A percentile compares a stretch with the other conserved stretches of the same genome.
These are phyloP conservation scores for Microdon myrmicae DNA, from an alignment of 2,888 invertebrate species.

Conservation along the genomic window DNA sequence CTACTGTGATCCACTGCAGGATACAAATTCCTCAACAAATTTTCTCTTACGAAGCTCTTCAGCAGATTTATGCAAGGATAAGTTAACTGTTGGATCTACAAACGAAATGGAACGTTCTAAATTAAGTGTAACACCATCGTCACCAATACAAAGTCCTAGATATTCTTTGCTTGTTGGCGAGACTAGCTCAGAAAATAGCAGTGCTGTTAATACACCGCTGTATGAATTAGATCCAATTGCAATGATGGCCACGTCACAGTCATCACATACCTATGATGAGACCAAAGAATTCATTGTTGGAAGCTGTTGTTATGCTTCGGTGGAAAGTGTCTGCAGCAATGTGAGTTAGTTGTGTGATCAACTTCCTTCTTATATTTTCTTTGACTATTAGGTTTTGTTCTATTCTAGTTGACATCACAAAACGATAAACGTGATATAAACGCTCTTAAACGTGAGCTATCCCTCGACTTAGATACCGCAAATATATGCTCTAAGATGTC, in stretches of 20 bases:
- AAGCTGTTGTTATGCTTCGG: slow-evolving; percentile 59
- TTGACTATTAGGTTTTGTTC: slow-evolving; percentile 13
- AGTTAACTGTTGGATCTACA: slow-evolving; percentile 37
- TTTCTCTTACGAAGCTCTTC: slow-evolving; percentile 57
- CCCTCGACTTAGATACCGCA: slow-evolving; percentile 62
- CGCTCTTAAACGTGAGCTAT: slow-evolving; percentile 65
- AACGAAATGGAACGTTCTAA: slow-evolving; percentile 60
- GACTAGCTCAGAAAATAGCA: slow-evolving; percentile 66
- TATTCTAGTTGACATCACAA: slow-evolving; percentile 54
- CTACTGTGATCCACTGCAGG: slow-evolving; percentile 56
- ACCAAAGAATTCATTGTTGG: slow-evolving; percentile 55
- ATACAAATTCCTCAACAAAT: slow-evolving; percentile 49
- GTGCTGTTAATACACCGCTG: slow-evolving; percentile 65
- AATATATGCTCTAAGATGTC: slow-evolving; percentile 56
- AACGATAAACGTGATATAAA: slow-evolving; percentile 64
- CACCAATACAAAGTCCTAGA: slow-evolving; percentile 65
- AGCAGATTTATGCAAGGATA: slow-evolving; percentile 56
- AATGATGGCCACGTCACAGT: slow-evolving; percentile 55
- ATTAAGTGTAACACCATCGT: slow-evolving; percentile 63
- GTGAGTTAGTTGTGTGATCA: slow-evolving; percentile 54
- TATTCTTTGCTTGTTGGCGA: slow-evolving; percentile 66
- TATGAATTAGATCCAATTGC: slow-evolving; percentile 64
- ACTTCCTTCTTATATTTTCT: neutral
- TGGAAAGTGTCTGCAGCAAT: slow-evolving; percentile 62
- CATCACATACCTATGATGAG: slow-evolving; percentile 44